A percentile compares a stretch with the other conserved stretches of the same genome.
These are phyloP conservation scores for Tenthredo distinguenda DNA, from an alignment of 2,888 invertebrate genomes.

Conservation along the genomic window DNA sequence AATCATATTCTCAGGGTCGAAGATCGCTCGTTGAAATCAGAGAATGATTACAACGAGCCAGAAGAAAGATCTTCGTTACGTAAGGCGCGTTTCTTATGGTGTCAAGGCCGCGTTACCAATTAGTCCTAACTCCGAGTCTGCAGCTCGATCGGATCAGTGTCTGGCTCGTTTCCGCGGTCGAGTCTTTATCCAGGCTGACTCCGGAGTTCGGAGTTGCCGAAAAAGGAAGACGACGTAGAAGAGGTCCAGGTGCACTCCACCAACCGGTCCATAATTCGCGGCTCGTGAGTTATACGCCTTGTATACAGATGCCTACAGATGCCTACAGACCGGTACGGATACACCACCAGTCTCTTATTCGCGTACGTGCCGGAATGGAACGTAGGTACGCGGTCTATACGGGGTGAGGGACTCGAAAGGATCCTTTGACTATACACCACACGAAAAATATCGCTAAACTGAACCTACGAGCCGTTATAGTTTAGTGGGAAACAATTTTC, in stretches of 20 bases:
- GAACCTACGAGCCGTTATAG: not conserved
- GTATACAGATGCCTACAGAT: conserved; percentile 47
- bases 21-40: not conserved
- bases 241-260: conserved; percentile 52
- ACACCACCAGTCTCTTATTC: conserved; percentile 33
- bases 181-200: not conserved
- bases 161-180: not conserved
- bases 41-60: not conserved
- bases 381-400: conserved; percentile 7
- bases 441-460: not conserved
- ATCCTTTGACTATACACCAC: not conserved
- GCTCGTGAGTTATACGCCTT: conserved; percentile 58
- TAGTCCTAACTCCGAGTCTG: not conserved
- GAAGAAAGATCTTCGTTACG: not conserved
- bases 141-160: not conserved
- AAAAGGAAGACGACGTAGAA: conserved; percentile 21
- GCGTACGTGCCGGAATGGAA: conserved; percentile 38
- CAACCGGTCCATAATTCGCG: conserved; percentile 65
- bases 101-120: conserved; percentile 49
- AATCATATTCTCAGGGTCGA: not conserved
- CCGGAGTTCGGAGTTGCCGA: not conserved
- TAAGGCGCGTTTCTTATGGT: not conserved
- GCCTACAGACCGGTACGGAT: conserved; percentile 41
- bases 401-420: not conserved
- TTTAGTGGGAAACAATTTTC: not conserved